These are phyloP conservation scores for Clinocottus analis DNA, from an alignment of 2,113 vertebrate genomes.

Conservation along the genomic window DNA sequence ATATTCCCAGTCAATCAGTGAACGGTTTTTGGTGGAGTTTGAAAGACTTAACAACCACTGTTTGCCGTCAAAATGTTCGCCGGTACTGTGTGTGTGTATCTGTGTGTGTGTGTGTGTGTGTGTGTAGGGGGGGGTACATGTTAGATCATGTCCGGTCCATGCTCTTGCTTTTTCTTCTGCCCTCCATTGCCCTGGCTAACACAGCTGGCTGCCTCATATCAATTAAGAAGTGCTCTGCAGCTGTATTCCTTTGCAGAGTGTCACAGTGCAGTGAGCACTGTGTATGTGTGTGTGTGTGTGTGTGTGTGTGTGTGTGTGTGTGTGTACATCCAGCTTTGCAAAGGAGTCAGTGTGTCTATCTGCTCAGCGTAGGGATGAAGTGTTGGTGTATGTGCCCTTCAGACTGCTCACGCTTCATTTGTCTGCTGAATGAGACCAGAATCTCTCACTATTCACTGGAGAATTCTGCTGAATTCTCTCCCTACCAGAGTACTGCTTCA, in stretches of 20 bases:
- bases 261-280: conserved; percentile 65
- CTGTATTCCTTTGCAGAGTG: conserved; percentile 55
- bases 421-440: conserved; percentile 79
- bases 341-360: conserved; percentile 36
- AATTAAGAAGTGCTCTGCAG: conserved; percentile 73
- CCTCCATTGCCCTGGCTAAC: conserved; percentile 47
- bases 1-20: conserved; percentile 62
- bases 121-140: not conserved
- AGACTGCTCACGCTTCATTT: conserved; percentile 75
- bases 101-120: conserved; percentile 31
- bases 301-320: not conserved
- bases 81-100: not conserved
- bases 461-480: conserved; percentile 71
- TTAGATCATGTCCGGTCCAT: conserved; percentile 37
- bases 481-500: conserved; percentile 65
- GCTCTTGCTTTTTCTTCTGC: conserved; percentile 31
- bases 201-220: conserved; percentile 69
- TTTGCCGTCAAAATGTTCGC: conserved; percentile 11
- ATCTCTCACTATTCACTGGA: conserved; percentile 73
- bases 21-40: conserved; percentile 33
- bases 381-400: conserved; percentile 67
- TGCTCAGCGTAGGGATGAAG: conserved; percentile 12
- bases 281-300: not conserved
- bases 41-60: conserved; percentile 28
- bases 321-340: conserved; percentile 9